Evolutionary conservation across 2,888 invertebrate genomes (phyloP).

Genomic region (Helleia helle): DNA sequence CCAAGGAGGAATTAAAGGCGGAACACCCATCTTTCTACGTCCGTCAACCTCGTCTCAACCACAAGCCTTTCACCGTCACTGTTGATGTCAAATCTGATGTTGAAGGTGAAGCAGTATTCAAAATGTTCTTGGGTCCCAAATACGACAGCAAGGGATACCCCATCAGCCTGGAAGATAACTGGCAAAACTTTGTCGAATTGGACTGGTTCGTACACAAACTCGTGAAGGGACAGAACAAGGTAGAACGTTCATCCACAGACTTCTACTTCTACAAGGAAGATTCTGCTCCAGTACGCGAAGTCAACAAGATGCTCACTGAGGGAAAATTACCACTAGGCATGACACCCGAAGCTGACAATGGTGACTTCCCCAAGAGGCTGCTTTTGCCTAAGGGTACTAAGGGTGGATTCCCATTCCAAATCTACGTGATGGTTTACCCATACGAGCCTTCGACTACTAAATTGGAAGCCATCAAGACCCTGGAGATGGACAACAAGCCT

Average conservation of each 20-base stretch:
- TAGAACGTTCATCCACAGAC: conserved; percentile 78
- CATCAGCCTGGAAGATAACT: conserved; percentile 67
- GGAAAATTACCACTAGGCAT: conserved; percentile 65
- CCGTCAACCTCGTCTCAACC: conserved; percentile 80
- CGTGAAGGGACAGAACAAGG: conserved; percentile 75
- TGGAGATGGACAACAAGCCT: conserved; percentile 61
- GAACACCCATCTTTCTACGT: conserved; percentile 61
- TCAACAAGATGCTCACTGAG: conserved; percentile 74
- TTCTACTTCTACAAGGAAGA: conserved; percentile 77
- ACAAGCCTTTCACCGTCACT: conserved; percentile 77
- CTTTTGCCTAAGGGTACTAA: conserved; percentile 81
- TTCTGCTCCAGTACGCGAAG: conserved; percentile 71
- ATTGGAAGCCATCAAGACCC: conserved; percentile 32
- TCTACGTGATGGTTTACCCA: conserved; percentile 77
- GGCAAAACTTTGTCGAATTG: conserved; percentile 75
- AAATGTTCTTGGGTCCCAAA: conserved; percentile 81
- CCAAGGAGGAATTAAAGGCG: conserved; percentile 37
- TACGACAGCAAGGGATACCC: conserved; percentile 72
- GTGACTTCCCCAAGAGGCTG: conserved; percentile 78
- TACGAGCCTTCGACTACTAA: conserved; percentile 47
- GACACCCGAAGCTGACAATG: conserved; percentile 54
- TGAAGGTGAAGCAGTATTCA: conserved; percentile 71
- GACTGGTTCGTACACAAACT: conserved; percentile 76
- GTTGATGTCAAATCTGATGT: conserved; percentile 75
- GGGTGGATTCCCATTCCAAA: conserved; percentile 78